phyloP scores from a whole-genome alignment of 2,888 invertebrate genomes.

The Emesis russula region DNA sequence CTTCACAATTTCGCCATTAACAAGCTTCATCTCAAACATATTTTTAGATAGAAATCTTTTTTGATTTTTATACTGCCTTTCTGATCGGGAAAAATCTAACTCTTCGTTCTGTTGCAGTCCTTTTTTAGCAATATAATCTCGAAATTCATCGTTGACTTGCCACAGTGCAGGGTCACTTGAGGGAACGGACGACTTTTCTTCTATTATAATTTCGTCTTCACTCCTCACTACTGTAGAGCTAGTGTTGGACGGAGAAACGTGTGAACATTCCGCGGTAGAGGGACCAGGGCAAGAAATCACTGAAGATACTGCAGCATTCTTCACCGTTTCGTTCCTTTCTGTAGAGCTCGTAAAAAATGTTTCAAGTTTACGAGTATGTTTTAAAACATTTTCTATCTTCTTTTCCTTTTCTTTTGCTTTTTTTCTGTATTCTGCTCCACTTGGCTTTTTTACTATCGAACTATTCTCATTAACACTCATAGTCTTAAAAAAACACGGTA shows the following conservation, averaged over 20 bases:
- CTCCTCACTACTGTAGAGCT: constrained; percentile 10
- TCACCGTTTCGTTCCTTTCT: constrained; percentile 50
- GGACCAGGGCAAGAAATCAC: constrained; percentile 2
- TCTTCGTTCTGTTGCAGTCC: constrained; percentile 46
- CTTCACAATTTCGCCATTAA: constrained; percentile 10
- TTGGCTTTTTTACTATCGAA: constrained; percentile 31
- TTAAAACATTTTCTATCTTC: constrained; percentile 13
- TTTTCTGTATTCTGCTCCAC: constrained; percentile 41
- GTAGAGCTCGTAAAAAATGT: constrained; percentile 58
- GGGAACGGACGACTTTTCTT: constrained; percentile 43
- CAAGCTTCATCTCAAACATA: constrained; percentile 27
- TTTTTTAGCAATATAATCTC: constrained; percentile 54
- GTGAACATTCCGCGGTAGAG: constrained; percentile 7
- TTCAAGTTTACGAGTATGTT: constrained; percentile 38
- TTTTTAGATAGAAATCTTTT: constrained; percentile 32
- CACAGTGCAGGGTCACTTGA: constrained; percentile 35
- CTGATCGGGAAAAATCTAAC: constrained; percentile 22
- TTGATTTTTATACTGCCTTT: constrained; percentile 14
- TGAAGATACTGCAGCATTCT: background rate
- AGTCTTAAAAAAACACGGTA: constrained; percentile 1
- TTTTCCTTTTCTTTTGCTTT: constrained; percentile 3
- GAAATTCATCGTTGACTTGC: constrained; percentile 21
- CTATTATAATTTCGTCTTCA: constrained; percentile 30
- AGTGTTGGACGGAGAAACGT: constrained; percentile 12
- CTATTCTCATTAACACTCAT: background rate